phyloP scores from a whole-genome alignment of 2,888 invertebrate species.

The Drosophila mettleri region DNA sequence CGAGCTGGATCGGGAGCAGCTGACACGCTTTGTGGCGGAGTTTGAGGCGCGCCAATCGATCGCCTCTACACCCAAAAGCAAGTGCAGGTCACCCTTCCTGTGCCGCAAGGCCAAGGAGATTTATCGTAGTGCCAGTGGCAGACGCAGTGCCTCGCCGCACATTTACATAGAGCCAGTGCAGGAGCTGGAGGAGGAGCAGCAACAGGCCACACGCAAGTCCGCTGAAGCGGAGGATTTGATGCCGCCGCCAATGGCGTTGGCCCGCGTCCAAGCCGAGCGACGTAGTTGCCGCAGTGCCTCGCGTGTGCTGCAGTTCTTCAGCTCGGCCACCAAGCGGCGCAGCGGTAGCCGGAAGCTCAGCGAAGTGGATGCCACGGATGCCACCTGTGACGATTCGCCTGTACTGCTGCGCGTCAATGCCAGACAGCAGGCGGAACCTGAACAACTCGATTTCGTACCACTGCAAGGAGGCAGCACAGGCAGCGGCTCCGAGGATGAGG shows the following conservation, averaged over 20 bases:
- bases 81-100: constrained; percentile 67
- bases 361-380: constrained; percentile 37
- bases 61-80: constrained; percentile 70
- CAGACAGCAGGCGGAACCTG: constrained; percentile 13
- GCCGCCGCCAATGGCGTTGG: constrained; percentile 65
- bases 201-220: constrained; percentile 35
- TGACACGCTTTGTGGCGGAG: constrained; percentile 80
- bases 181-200: constrained; percentile 21
- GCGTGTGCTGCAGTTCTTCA: constrained; percentile 81
- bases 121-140: constrained; percentile 67
- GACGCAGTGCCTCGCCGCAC: constrained; percentile 68
- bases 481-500: constrained; percentile 62
- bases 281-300: constrained; percentile 76
- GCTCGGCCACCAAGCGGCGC: constrained; percentile 79
- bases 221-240: constrained; percentile 64
- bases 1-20: constrained; percentile 82
- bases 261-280: constrained; percentile 69
- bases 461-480: constrained; percentile 31
- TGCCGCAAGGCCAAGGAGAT: constrained; percentile 76
- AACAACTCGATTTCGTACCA: constrained; percentile 59
- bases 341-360: constrained; percentile 52
- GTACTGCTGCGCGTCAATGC: constrained; percentile 65
- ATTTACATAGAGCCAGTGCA: constrained; percentile 42
- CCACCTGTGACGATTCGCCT: constrained; percentile 68
- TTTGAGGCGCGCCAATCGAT: constrained; percentile 77